Conservation (phyloP, 2,888 invertebrate species). For the Aphidius colemani region DNA sequence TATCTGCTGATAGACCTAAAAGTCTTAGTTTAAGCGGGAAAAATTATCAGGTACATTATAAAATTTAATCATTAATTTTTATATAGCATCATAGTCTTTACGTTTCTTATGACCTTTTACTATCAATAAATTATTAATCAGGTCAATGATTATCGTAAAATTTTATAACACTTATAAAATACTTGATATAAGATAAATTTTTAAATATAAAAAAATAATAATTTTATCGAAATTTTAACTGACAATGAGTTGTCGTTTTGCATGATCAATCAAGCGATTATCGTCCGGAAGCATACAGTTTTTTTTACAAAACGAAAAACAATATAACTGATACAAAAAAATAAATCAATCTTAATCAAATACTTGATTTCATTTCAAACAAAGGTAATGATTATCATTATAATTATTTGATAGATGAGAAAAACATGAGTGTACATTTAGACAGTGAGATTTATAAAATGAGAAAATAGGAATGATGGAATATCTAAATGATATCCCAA, state of each 20-base stretch:
- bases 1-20: constrained; percentile 35
- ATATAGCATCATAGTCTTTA: too few relatives aligned
- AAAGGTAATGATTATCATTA: neutral
- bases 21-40: constrained; percentile 34
- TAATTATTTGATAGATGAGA: constrained; percentile 1
- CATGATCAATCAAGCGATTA: constrained; percentile 38
- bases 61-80: too few relatives aligned
- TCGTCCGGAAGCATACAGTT: neutral
- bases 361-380: neutral
- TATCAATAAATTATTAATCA: constrained; percentile 5
- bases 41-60: constrained; percentile 34
- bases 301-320: constrained; percentile 1
- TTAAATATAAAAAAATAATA: neutral
- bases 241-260: constrained; percentile 23
- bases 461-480: too few relatives aligned
- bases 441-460: neutral
- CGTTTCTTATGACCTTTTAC: constrained; percentile 5
- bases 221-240: constrained; percentile 23
- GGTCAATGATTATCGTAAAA: neutral
- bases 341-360: neutral
- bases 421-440: neutral
- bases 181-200: constrained; percentile 8
- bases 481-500: too few relatives aligned
- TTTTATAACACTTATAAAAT: constrained; percentile 4
- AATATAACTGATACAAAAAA: constrained; percentile 14